Conservation (phyloP, 2,888 invertebrate species). For the Escarpia spicata region DNA sequence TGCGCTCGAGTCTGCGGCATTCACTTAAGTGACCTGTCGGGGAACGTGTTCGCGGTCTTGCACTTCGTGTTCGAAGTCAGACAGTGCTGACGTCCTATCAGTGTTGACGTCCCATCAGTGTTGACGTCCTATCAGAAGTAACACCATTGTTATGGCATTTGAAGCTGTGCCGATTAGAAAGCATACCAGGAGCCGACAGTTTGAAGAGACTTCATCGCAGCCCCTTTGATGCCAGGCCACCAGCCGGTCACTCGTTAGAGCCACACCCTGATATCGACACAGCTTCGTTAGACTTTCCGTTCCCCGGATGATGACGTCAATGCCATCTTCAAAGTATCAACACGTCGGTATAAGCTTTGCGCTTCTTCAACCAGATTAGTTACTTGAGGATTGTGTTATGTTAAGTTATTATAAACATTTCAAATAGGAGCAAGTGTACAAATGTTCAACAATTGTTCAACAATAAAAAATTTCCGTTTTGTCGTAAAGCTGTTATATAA, state of each 20-base stretch:
- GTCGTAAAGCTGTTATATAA: neutral
- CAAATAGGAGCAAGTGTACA: neutral
- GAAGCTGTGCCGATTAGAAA: neutral
- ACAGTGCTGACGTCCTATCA: no score
- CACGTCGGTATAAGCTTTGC: neutral
- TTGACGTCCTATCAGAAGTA: neutral
- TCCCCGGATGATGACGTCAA: neutral
- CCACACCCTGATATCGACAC: neutral
- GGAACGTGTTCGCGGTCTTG: no score
- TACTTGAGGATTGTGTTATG: neutral
- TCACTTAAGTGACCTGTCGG: neutral
- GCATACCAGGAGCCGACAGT: neutral
- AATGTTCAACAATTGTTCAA: neutral
- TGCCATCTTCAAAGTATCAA: neutral
- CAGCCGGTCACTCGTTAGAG: neutral
- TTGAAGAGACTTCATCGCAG: neutral
- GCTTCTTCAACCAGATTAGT: neutral
- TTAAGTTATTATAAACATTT: neutral
- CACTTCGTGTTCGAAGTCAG: no score
- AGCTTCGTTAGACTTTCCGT: neutral
- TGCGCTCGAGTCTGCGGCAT: neutral
- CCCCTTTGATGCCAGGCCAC: neutral
- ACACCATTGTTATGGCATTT: neutral
- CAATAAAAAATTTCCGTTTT: neutral
- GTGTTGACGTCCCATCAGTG: no score